Conservation (phyloP, 1,140 invertebrate species). For the Yoshiicerus persimilis region DNA sequence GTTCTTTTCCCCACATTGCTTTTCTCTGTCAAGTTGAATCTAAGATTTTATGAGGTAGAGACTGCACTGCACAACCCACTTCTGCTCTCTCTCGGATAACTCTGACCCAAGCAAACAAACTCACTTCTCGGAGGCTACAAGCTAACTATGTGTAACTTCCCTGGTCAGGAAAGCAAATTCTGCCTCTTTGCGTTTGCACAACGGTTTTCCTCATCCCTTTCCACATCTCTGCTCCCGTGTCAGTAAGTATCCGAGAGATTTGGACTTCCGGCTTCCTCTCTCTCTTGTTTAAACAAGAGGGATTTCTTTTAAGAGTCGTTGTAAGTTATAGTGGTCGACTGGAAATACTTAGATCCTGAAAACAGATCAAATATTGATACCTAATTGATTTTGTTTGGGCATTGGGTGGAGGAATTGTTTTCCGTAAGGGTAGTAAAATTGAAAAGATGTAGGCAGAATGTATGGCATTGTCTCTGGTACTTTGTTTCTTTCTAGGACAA, state of each 20-base stretch:
- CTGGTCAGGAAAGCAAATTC: not conserved
- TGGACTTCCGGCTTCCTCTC: not conserved
- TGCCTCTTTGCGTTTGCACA: not conserved
- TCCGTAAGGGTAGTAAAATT: not conserved
- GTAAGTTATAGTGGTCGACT: not conserved
- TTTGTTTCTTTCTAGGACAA: not conserved
- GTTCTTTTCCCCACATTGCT: not conserved
- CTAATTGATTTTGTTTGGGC: not conserved
- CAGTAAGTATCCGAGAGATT: not conserved
- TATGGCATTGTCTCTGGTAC: not conserved
- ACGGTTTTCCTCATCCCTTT: not conserved
- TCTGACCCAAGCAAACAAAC: not conserved
- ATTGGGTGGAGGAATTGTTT: not conserved
- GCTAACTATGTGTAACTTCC: not conserved
- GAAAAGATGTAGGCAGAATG: not conserved
- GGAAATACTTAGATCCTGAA: not conserved
- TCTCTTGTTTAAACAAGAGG: not conserved
- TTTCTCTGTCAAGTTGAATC: not conserved
- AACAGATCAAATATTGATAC: not conserved
- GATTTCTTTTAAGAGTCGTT: not conserved
- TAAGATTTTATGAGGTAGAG: not conserved
- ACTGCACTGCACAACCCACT: not conserved
- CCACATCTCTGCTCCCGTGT: not conserved
- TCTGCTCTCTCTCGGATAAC: not conserved
- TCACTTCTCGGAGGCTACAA: not conserved